Percentiles rank a stretch among this genome's conserved stretches.
Evolutionary conservation across 1,140 invertebrate genomes (phyloP).

Genomic region (Pseudobourletiella spinata): DNA sequence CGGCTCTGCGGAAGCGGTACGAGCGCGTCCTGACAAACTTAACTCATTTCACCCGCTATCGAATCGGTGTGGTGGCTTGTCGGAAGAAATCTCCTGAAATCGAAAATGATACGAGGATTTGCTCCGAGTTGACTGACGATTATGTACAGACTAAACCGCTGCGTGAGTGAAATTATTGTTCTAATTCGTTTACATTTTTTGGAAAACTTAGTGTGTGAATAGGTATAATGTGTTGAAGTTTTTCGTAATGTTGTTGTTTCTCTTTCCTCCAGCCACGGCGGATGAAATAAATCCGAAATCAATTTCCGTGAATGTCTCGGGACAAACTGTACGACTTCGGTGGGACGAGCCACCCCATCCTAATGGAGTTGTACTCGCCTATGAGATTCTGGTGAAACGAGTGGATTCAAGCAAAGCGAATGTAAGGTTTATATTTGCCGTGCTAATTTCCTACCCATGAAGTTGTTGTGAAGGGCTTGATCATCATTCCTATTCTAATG

Average conservation of each 20-base stretch:
- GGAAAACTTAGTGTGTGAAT: too few species aligned
- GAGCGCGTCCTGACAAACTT: slow-evolving; percentile 48
- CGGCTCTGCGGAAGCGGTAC: background rate
- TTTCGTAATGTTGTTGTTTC: too few species aligned
- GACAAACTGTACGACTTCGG: slow-evolving; percentile 41
- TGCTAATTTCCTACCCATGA: background rate
- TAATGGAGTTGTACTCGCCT: slow-evolving; percentile 76
- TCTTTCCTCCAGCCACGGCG: slow-evolving; percentile 38
- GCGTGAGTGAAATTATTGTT: slow-evolving; percentile 10
- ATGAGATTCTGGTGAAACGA: slow-evolving; percentile 63
- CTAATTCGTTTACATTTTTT: background rate
- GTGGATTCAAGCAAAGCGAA: slow-evolving; percentile 47
- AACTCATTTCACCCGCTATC: slow-evolving; percentile 62
- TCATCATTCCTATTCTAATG: background rate
- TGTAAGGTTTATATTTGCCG: slow-evolving; percentile 41
- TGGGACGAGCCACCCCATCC: slow-evolving; percentile 74
- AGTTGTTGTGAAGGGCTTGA: background rate
- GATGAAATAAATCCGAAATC: slow-evolving; percentile 39
- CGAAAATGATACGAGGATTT: slow-evolving; percentile 27
- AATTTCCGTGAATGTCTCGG: slow-evolving; percentile 39
- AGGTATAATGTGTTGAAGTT: too few species aligned
- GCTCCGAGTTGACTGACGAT: slow-evolving; percentile 16
- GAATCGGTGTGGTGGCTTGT: slow-evolving; percentile 61
- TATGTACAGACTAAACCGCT: slow-evolving; percentile 17
- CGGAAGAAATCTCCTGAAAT: slow-evolving; percentile 42